Conservation (phyloP, 2,113 vertebrate species). For the Cichladusa arquata region DNA sequence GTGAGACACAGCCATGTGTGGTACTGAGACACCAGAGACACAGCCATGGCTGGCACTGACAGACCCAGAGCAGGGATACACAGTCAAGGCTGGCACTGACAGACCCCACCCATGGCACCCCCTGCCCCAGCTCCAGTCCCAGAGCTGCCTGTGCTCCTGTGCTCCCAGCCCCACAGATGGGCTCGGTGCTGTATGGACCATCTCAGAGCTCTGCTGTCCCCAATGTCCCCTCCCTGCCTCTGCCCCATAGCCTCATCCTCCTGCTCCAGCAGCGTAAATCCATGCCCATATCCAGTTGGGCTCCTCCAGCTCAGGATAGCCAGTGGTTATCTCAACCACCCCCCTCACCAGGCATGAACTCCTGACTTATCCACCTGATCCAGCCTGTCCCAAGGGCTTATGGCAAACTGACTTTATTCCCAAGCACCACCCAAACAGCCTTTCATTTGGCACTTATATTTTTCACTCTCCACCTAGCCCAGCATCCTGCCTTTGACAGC, state of each 20-base stretch:
- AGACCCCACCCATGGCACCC: accelerated
- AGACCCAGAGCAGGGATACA: no score
- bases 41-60: no score
- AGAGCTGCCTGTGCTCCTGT: accelerated
- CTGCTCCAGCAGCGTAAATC: not conserved
- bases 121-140: not conserved
- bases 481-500: not conserved
- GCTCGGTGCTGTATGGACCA: accelerated
- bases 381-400: accelerated
- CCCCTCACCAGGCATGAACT: not conserved
- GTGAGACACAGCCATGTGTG: no score
- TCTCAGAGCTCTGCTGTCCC: not conserved
- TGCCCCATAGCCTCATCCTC: not conserved
- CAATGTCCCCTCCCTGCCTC: not conserved
- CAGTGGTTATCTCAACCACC: not conserved
- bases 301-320: not conserved
- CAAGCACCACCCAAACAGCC: not conserved
- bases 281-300: not conserved
- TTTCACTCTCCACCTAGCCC: not conserved
- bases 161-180: not conserved
- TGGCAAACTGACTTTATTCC: not conserved
- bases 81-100: no score
- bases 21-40: not conserved
- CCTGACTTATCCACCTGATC: not conserved
- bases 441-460: not conserved